Evolutionary conservation across 2,888 invertebrate genomes (phyloP).

Genomic region (Tortrix viridana): DNA sequence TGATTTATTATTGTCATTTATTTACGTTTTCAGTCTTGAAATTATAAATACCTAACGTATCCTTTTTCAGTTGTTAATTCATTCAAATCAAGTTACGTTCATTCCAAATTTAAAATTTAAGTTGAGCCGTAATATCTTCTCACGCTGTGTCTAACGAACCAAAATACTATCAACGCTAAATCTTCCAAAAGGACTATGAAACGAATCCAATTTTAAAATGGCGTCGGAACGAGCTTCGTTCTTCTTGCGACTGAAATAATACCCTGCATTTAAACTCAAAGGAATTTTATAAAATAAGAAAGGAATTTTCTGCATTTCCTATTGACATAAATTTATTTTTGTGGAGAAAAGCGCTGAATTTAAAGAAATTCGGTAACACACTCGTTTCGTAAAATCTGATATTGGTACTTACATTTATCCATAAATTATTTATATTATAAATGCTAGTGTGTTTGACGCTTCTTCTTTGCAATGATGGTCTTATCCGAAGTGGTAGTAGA

Average conservation of each 20-base stretch:
- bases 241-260: conserved; percentile 47
- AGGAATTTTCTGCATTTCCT: conserved; percentile 15
- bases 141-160: conserved; percentile 29
- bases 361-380: too few species aligned
- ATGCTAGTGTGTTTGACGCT: too few species aligned
- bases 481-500: too few species aligned
- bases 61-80: too few species aligned
- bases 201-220: conserved; percentile 67
- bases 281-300: conserved; percentile 36
- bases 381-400: too few species aligned
- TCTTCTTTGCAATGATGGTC: too few species aligned
- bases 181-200: conserved; percentile 55
- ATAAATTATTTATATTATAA: too few species aligned
- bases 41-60: too few species aligned
- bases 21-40: too few species aligned
- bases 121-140: not conserved
- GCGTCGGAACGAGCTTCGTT: conserved; percentile 50
- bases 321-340: not conserved
- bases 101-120: not conserved
- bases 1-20: too few species aligned
- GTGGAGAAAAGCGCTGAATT: not conserved
- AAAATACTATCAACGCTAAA: conserved; percentile 51
- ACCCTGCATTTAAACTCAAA: conserved; percentile 22
- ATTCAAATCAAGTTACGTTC: too few species aligned
- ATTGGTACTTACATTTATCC: too few species aligned